Conservation (phyloP, 1,140 invertebrate species). For the Diabrotica undecimpunctata region DNA sequence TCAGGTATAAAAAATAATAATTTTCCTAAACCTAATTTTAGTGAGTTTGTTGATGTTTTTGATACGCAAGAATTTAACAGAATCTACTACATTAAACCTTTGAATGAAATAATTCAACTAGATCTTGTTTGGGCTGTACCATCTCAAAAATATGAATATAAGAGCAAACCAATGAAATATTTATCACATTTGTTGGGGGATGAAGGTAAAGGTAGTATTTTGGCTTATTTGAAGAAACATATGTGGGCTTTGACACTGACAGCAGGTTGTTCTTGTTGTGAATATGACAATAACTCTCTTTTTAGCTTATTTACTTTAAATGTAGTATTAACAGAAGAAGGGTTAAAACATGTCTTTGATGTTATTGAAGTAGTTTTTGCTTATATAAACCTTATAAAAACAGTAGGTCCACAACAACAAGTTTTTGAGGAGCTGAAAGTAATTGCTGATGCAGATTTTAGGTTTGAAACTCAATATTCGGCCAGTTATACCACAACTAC, state of each 20-base stretch:
- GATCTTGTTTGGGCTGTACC: conserved; percentile 78
- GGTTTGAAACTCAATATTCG: conserved; percentile 66
- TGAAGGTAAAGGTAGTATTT: conserved; percentile 69
- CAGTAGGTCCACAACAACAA: conserved; percentile 59
- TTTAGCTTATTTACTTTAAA: conserved; percentile 71
- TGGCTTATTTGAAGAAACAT: conserved; percentile 63
- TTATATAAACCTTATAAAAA: conserved; percentile 68
- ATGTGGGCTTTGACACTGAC: conserved; percentile 54
- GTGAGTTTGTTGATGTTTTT: conserved; percentile 53
- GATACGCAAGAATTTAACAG: conserved; percentile 53
- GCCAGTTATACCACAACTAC: conserved; percentile 76
- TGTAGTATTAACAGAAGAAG: conserved; percentile 75
- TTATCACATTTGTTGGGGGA: conserved; percentile 81
- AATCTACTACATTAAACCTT: conserved; percentile 58
- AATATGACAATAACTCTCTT: conserved; percentile 71
- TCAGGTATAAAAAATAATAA: conserved; percentile 62
- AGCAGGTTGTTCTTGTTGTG: conserved; percentile 36
- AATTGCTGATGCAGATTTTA: conserved; percentile 71
- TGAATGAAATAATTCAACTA: conserved; percentile 71
- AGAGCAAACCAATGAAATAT: conserved; percentile 74
- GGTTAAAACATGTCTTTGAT: conserved; percentile 48
- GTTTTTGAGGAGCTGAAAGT: conserved; percentile 73
- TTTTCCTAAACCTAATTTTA: conserved; percentile 60
- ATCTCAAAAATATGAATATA: conserved; percentile 65
- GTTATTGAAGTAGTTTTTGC: conserved; percentile 66